Percentiles rank a stretch among this genome's conserved stretches.
Evolutionary conservation across 2,888 invertebrate genomes (phyloP).

Genomic region (Baronia brevicornis): DNA sequence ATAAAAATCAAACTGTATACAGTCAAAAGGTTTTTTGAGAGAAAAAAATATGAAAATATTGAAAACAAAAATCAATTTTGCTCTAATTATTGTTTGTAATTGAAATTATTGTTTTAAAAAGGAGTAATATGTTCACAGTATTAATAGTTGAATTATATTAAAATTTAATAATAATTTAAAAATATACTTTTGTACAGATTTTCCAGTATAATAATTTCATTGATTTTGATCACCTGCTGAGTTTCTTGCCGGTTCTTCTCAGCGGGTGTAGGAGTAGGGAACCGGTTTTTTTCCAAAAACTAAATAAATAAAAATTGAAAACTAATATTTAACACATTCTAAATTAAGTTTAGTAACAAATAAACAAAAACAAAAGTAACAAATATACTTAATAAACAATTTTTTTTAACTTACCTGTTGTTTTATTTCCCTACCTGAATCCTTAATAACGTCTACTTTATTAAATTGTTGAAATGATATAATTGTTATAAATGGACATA

Average conservation of each 20-base stretch:
- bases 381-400: constrained; percentile 13
- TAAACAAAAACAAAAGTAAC: constrained; percentile 16
- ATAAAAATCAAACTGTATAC: not conserved
- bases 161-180: constrained; percentile 2
- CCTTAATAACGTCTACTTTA: constrained; percentile 13
- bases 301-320: constrained; percentile 1
- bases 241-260: constrained; percentile 72
- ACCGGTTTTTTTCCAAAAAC: constrained; percentile 35
- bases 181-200: constrained; percentile 1
- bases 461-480: constrained; percentile 14
- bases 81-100: not conserved
- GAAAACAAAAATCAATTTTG: not conserved
- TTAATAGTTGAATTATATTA: not conserved
- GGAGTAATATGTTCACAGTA: not conserved
- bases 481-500: no score
- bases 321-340: constrained; percentile 9
- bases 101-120: not conserved
- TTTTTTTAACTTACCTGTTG: constrained; percentile 28
- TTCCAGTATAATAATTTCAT: not conserved
- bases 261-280: constrained; percentile 49
- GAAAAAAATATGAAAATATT: not conserved
- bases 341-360: no score
- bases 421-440: constrained; percentile 33
- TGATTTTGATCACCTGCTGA: constrained; percentile 46
- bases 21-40: not conserved